Base-by-base conservation (phyloP, 2,888 invertebrate genomes). In the Oscheius sp. region DNA sequence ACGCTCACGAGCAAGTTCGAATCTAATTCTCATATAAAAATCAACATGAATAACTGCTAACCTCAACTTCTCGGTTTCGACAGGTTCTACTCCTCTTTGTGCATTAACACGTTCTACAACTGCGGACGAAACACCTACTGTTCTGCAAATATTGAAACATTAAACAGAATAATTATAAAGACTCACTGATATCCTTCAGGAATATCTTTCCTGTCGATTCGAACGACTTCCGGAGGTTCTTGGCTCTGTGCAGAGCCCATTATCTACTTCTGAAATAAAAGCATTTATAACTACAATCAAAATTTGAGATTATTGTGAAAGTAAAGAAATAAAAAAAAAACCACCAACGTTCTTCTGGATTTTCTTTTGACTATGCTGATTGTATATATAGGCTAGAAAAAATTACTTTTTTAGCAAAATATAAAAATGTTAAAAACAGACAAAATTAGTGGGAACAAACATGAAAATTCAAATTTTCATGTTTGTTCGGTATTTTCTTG, bases 141-240 rank as follows among this genome's bases (percentile, higher is more conserved):
- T 71, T 49, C 76, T 76, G 6, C 20, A 44, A 51, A 38, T 3
- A 44, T 14, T 14, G 45, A 26, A 20, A 26, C 8, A 56, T 41
- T 26, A 65, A 3, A 56, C 22, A 9, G 14, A 59, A 67, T 1
- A 47, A 59, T 22, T 26, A 33, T 8, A 59, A 57, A 59, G n/a
- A 41, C 69, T 70, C 20, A 73, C 75, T 74, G 76, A 72, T 82
- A 84, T 20, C 81, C 82, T 63, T 84, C 84, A 14, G 84, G 84
- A 63, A 84, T 68, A 41, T 85, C 82, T 33, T 59, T 72, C 17
- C 80, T 70, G 6, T 81, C 75, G 45, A 84, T 83, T 38, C 77
- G 68, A 8, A 83, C 72, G 3, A 81, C 78, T 28, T 73, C 68
- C 12, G 80, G 50, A 33, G 71, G 57, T 30, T 77, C 77, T 32